These are phyloP conservation scores for Gambusia yucatana DNA, from an alignment of 2,797 vertebrate genomes.

Conservation along the genomic window DNA sequence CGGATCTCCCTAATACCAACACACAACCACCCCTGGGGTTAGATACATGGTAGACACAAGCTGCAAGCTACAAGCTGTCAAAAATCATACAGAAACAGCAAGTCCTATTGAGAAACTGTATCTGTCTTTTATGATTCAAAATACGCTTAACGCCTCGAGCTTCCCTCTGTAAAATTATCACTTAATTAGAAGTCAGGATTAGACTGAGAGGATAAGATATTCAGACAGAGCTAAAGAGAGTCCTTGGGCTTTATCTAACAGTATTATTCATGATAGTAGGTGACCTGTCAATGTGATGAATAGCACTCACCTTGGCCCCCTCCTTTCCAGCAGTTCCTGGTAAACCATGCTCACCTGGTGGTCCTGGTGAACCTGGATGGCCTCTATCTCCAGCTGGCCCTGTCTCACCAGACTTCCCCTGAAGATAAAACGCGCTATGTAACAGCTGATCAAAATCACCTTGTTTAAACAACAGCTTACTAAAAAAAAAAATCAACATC, in stretches of 20 bases:
- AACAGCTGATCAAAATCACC: not conserved
- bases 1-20: slow-evolving; percentile 87
- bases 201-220: slow-evolving; percentile 60
- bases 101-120: slow-evolving; percentile 55
- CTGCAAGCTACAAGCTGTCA: slow-evolving; percentile 53
- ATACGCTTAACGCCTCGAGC: slow-evolving; percentile 42
- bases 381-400: slow-evolving; percentile 91
- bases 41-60: slow-evolving; percentile 39
- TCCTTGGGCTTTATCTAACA: slow-evolving; percentile 53
- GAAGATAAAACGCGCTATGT: slow-evolving; percentile 13
- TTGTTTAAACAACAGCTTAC: slow-evolving; percentile 1
- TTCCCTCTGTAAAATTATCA: slow-evolving; percentile 67
- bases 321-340: slow-evolving; percentile 91
- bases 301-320: slow-evolving; percentile 87
- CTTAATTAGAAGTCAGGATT: slow-evolving; percentile 61
- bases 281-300: slow-evolving; percentile 43
- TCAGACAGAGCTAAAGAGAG: slow-evolving; percentile 38
- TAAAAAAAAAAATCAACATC: not conserved
- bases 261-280: slow-evolving; percentile 43
- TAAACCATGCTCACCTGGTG: slow-evolving; percentile 92
- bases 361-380: slow-evolving; percentile 90
- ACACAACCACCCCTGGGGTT: slow-evolving; percentile 44
- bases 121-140: slow-evolving; percentile 69
- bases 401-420: slow-evolving; percentile 93
- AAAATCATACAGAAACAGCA: slow-evolving; percentile 66